phyloP scores from a whole-genome alignment of 2,113 vertebrate genomes.

The Cynoglossus semilaevis region DNA sequence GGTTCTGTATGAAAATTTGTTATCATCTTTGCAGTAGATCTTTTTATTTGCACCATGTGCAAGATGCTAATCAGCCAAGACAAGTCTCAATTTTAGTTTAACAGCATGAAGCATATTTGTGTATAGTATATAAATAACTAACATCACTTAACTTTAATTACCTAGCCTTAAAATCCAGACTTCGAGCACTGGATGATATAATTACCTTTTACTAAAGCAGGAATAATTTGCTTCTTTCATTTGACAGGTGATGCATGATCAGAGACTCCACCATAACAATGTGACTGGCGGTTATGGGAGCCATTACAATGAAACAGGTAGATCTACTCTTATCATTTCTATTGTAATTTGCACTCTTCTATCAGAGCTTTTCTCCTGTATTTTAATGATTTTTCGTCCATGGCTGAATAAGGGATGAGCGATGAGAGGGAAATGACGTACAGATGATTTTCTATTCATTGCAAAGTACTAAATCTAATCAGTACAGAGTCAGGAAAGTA shows the following conservation, averaged over 20 bases:
- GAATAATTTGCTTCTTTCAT: constrained; percentile 24
- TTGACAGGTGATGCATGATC: constrained; percentile 67
- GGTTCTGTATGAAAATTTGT: constrained; percentile 17
- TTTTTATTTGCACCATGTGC: too few relatives aligned
- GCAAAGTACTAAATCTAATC: constrained; percentile 66
- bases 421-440: constrained; percentile 43
- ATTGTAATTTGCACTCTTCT: constrained; percentile 55
- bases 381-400: constrained; percentile 47
- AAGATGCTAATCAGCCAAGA: too few relatives aligned
- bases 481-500: constrained; percentile 54
- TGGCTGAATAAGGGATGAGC: constrained; percentile 59
- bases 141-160: too few relatives aligned
- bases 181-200: neutral
- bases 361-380: constrained; percentile 41
- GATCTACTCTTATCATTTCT: constrained; percentile 48
- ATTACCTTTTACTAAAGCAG: neutral
- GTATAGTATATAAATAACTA: too few relatives aligned
- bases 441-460: constrained; percentile 54
- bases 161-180: neutral
- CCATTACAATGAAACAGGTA: constrained; percentile 77
- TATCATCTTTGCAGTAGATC: neutral
- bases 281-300: constrained; percentile 65
- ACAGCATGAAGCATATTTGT: too few relatives aligned
- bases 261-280: constrained; percentile 65
- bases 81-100: too few relatives aligned